phyloP scores from a whole-genome alignment of 2,888 invertebrate species.

The Tridacna gigas region DNA sequence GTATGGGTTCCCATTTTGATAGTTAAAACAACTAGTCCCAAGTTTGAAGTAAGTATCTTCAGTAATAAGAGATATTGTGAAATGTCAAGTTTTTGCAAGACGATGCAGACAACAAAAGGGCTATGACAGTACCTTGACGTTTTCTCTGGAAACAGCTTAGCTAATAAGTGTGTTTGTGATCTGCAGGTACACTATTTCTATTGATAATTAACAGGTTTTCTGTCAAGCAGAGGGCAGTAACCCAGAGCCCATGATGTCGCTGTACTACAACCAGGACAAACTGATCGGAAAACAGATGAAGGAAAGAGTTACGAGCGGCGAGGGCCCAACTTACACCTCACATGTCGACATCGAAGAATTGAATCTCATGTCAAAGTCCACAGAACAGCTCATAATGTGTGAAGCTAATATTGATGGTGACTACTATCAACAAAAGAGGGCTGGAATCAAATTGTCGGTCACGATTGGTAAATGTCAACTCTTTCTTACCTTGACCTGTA shows the following conservation, averaged over 20 bases:
- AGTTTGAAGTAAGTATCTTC: no score
- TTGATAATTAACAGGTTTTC: slow-evolving; percentile 26
- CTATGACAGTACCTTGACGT: no score
- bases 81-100: no score
- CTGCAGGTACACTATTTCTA: no score
- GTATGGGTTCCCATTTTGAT: no score
- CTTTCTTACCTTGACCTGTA: no score
- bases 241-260: slow-evolving; percentile 40
- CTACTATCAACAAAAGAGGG: slow-evolving; percentile 23
- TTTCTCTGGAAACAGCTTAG: no score
- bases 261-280: slow-evolving; percentile 27
- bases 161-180: no score
- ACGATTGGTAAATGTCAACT: slow-evolving; percentile 34
- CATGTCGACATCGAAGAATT: neutral
- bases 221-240: slow-evolving; percentile 53
- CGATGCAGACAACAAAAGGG: no score
- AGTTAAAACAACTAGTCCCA: no score
- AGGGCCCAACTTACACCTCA: slow-evolving; percentile 15
- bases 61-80: no score
- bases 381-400: slow-evolving; percentile 26
- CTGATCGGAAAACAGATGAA: neutral
- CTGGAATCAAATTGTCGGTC: slow-evolving; percentile 40
- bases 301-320: neutral
- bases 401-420: slow-evolving; percentile 33
- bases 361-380: slow-evolving; percentile 8